Evolutionary conservation across 37 sponge, comb jelly and placozoan species (phyloP).

Genomic region (Axinella damicornis): DNA sequence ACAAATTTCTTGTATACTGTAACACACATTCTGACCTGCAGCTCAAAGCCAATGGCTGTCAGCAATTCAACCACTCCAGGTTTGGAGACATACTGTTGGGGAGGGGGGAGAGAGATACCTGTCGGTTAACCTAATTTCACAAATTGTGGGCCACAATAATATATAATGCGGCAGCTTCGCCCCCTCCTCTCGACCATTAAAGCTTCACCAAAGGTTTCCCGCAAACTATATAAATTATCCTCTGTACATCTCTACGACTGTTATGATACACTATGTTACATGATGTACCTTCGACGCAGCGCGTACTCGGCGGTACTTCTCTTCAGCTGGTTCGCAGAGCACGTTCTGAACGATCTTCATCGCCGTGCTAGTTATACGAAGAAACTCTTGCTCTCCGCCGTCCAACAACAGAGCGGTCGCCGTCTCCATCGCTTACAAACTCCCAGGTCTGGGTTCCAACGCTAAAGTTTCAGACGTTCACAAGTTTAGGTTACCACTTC

Average conservation of each 20-base stretch:
- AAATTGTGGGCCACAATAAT: too few species aligned
- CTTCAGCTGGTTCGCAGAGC: slow-evolving; percentile 63
- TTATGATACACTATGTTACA: too few species aligned
- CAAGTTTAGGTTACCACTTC: too few species aligned
- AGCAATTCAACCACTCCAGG: slow-evolving; percentile 63
- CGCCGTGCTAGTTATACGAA: slow-evolving; percentile 35
- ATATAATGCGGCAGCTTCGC: too few species aligned
- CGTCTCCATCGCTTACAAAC: slow-evolving; percentile 24
- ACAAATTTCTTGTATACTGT: too few species aligned
- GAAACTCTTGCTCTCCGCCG: slow-evolving; percentile 35
- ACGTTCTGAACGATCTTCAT: slow-evolving; percentile 85
- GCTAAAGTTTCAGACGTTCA: too few species aligned
- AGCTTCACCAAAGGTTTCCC: neutral
- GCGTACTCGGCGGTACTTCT: slow-evolving; percentile 70
- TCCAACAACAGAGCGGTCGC: slow-evolving; percentile 1
- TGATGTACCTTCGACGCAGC: slow-evolving; percentile 50
- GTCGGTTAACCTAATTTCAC: too few species aligned
- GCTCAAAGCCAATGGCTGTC: slow-evolving; percentile 60
- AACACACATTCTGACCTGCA: slow-evolving; percentile 34
- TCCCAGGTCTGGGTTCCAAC: too few species aligned
- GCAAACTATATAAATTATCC: neutral
- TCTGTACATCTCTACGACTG: too few species aligned
- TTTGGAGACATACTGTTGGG: slow-evolving; percentile 53
- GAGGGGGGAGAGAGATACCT: neutral
- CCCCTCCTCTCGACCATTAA: neutral